These are phyloP conservation scores for Melanchra persicariae DNA, from an alignment of 2,888 invertebrate species.

Conservation along the genomic window DNA sequence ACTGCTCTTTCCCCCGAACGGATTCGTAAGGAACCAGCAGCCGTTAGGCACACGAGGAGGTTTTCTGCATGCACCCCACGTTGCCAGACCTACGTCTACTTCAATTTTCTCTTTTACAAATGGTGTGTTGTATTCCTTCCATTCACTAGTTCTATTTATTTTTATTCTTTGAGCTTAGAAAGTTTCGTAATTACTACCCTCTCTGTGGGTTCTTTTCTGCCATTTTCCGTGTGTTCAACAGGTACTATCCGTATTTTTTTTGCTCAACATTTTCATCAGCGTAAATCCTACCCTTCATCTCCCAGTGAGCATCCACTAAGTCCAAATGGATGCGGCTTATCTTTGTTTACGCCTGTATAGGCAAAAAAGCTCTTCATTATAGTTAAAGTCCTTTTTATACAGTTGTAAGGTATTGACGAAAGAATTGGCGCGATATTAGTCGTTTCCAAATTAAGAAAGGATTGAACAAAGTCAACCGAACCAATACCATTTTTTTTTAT, in stretches of 20 bases:
- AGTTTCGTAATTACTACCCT: slow-evolving; percentile 75
- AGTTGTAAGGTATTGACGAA: not conserved
- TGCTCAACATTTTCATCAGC: slow-evolving; percentile 70
- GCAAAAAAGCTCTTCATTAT: slow-evolving; percentile 12
- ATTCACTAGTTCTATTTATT: slow-evolving; percentile 71
- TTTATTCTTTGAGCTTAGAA: slow-evolving; percentile 66
- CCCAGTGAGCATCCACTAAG: slow-evolving; percentile 40
- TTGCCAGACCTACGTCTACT: slow-evolving; percentile 32
- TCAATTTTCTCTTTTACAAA: slow-evolving; percentile 51
- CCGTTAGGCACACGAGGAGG: too few relatives aligned
- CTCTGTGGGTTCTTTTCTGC: slow-evolving; percentile 52
- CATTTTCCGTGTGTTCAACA: slow-evolving; percentile 67
- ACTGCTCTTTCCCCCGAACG: too few relatives aligned
- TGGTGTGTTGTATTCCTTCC: slow-evolving; percentile 41
- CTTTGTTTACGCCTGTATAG: slow-evolving; percentile 18
- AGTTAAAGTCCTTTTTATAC: not conserved
- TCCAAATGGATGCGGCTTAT: slow-evolving; percentile 51
- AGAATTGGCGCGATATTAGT: not conserved
- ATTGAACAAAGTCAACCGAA: not conserved
- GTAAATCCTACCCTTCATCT: slow-evolving; percentile 55
- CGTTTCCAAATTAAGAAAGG: not conserved
- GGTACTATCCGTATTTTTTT: slow-evolving; percentile 69
- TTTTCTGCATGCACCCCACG: too few relatives aligned
- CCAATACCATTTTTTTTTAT: too few relatives aligned
- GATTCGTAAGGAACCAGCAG: too few relatives aligned